Evolutionary conservation across 1,140 invertebrate genomes (phyloP).

Genomic region (Papilio glaucus): DNA sequence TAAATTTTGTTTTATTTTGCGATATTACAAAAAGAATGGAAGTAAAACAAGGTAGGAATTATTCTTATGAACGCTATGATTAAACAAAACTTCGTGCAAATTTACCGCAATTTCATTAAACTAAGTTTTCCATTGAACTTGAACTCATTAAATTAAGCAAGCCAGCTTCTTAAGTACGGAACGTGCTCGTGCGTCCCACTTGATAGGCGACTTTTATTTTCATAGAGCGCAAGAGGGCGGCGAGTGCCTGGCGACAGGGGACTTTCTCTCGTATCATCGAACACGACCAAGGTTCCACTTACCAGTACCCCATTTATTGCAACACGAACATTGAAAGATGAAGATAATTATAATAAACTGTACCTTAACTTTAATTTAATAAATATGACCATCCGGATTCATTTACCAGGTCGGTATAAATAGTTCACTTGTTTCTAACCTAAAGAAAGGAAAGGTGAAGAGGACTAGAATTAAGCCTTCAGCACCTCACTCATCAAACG

Average conservation of each 20-base stretch:
- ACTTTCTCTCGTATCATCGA: slow-evolving; percentile 6
- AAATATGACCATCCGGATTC: too few species aligned
- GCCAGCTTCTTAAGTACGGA: slow-evolving; percentile 29
- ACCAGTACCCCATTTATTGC: slow-evolving; percentile 13
- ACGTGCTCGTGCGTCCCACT: slow-evolving; percentile 35
- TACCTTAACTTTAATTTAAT: not conserved
- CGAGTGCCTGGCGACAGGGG: slow-evolving; percentile 26
- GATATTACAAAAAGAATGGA: too few species aligned
- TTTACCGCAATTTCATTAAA: not conserved
- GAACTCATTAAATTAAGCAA: slow-evolving; percentile 34
- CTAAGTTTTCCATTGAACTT: slow-evolving; percentile 10
- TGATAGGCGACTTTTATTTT: slow-evolving; percentile 33
- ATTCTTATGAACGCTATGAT: too few species aligned
- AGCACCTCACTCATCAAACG: too few species aligned
- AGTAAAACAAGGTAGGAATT: too few species aligned
- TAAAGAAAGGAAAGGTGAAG: too few species aligned
- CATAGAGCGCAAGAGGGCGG: slow-evolving; percentile 3
- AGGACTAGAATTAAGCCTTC: too few species aligned
- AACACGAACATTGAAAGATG: slow-evolving; percentile 1
- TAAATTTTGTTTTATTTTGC: too few species aligned
- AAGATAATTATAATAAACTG: not conserved
- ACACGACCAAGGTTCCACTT: slow-evolving; percentile 33
- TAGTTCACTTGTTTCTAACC: too few species aligned
- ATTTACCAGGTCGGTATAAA: too few species aligned
- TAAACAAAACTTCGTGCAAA: too few species aligned